These are phyloP conservation scores for Chlorodrepanis virens DNA, from an alignment of 2,113 vertebrate genomes.

Conservation along the genomic window DNA sequence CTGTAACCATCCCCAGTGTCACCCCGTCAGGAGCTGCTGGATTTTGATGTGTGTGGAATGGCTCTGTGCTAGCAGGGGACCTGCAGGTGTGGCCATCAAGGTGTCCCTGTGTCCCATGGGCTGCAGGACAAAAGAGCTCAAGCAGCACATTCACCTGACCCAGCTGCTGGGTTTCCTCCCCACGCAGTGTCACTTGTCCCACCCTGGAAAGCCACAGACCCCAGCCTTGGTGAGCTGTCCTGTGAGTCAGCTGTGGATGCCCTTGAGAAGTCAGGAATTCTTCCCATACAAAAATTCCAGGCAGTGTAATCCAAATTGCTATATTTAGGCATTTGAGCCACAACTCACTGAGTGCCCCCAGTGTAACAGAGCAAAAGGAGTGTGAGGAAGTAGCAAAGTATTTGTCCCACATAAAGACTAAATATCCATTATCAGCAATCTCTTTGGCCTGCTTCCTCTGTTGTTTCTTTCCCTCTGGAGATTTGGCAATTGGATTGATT, in stretches of 20 bases:
- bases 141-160: accelerated
- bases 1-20: neutral
- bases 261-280: neutral
- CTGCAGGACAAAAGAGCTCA: neutral
- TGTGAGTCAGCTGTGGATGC: neutral
- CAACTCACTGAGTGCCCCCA: neutral
- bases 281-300: neutral
- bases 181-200: accelerated
- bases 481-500: slow-evolving; percentile 40
- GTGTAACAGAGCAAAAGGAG: neutral
- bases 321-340: slow-evolving; percentile 6
- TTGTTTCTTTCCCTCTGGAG: slow-evolving; percentile 51
- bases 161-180: neutral
- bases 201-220: neutral
- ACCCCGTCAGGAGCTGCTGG: neutral
- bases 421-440: slow-evolving; percentile 47
- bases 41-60: neutral
- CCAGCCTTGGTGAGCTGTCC: neutral
- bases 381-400: slow-evolving; percentile 54
- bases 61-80: neutral
- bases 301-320: neutral
- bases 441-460: slow-evolving; percentile 40
- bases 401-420: slow-evolving; percentile 51
- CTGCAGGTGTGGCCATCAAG: neutral
- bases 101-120: neutral